Evolutionary conservation across 1,140 invertebrate genomes (phyloP).

Genomic region (Trialeurodes vaporariorum): DNA sequence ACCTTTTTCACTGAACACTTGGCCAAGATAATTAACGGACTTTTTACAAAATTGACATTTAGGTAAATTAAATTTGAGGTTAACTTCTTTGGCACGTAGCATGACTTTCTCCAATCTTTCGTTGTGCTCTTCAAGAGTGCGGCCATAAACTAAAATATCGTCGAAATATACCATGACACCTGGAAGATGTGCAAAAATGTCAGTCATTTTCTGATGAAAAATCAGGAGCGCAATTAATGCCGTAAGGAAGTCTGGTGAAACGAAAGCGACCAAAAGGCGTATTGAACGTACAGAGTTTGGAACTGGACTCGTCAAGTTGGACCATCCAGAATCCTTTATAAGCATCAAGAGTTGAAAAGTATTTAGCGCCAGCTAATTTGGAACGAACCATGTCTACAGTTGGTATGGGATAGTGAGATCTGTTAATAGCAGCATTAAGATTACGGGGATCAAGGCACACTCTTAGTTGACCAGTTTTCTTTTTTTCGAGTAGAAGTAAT

Average conservation of each 20-base stretch:
- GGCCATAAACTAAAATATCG: slow-evolving; percentile 27
- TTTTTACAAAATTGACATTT: background rate
- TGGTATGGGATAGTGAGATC: background rate
- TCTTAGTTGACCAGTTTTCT: too few relatives aligned
- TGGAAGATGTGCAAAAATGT: background rate
- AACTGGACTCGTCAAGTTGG: background rate
- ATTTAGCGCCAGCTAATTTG: background rate
- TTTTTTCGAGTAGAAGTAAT: too few relatives aligned
- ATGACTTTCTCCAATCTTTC: slow-evolving; percentile 24
- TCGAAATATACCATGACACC: slow-evolving; percentile 22
- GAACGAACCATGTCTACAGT: background rate
- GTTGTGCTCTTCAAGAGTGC: slow-evolving; percentile 19
- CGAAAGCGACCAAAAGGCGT: slow-evolving; percentile 7
- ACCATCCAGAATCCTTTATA: background rate
- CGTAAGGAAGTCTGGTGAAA: slow-evolving; percentile 2
- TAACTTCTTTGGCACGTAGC: background rate
- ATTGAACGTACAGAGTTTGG: background rate
- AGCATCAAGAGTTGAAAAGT: background rate
- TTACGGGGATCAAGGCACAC: background rate
- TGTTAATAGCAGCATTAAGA: background rate
- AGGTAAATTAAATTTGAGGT: background rate
- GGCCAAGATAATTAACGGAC: slow-evolving; percentile 3
- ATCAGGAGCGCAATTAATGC: background rate
- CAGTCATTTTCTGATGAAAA: background rate
- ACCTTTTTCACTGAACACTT: background rate